Percentiles rank a stretch among this genome's conserved stretches.
Conservation (phyloP, 2,113 vertebrate genomes). For the Coracopsis vasa region DNA sequence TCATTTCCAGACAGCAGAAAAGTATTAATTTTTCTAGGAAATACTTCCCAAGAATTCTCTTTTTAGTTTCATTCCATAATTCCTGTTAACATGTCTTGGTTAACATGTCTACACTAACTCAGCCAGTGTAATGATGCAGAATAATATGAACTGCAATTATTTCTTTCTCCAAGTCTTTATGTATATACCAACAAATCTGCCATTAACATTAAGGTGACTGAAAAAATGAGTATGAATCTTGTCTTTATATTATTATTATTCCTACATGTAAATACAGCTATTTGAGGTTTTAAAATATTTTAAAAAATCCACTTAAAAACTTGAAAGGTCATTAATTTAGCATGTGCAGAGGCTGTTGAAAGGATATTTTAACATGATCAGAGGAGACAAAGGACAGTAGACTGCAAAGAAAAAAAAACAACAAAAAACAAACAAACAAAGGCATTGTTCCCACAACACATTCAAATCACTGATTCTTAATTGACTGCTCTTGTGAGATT, state of each 20-base stretch:
- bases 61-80: background rate
- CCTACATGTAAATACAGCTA: background rate
- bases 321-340: background rate
- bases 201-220: background rate
- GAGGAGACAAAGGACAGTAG: background rate
- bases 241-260: background rate
- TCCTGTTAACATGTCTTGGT: background rate
- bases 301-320: background rate
- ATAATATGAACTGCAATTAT: background rate
- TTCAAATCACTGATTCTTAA: background rate
- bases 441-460: background rate
- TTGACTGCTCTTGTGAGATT: background rate
- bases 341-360: background rate
- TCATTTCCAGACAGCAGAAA: background rate
- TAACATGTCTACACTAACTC: too few relatives aligned
- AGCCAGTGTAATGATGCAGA: background rate
- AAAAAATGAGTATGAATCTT: background rate
- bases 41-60: background rate
- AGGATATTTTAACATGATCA: background rate
- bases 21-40: background rate
- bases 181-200: background rate
- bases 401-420: too few relatives aligned
- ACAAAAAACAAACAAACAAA: too few relatives aligned
- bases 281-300: background rate
- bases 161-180: background rate